Percentiles rank a stretch among this genome's conserved stretches.
phyloP scores from a whole-genome alignment of 2,113 vertebrate genomes.

The Tympanuchus pallidicinctus region DNA sequence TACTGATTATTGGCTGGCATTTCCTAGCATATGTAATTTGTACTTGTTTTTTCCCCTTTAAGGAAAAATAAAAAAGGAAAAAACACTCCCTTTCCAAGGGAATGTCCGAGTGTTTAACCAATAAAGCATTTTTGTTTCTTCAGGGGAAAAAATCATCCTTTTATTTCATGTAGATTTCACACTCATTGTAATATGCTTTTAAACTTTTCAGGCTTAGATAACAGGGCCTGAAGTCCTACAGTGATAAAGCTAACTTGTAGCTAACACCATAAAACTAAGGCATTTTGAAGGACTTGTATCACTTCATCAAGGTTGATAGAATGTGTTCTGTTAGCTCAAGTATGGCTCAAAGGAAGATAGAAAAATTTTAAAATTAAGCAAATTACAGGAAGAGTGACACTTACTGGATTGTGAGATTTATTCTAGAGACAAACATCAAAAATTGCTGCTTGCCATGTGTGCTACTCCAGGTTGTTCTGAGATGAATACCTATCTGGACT shows the following conservation, averaged over 20 bases:
- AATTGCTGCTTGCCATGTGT: not conserved
- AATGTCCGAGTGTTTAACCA: conserved; percentile 18
- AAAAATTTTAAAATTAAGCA: conserved; percentile 23
- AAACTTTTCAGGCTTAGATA: conserved; percentile 33
- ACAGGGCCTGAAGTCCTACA: conserved; percentile 39
- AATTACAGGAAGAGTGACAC: conserved; percentile 18
- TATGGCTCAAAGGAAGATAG: conserved; percentile 13
- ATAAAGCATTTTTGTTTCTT: conserved; percentile 26
- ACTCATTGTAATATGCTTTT: not conserved
- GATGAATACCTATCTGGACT: not conserved
- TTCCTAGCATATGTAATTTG: conserved; percentile 55
- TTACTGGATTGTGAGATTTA: not conserved
- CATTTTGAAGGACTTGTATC: conserved; percentile 2
- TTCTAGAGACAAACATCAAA: conserved; percentile 15
- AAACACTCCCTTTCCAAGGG: not conserved
- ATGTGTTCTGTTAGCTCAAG: not conserved
- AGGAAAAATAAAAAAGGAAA: not conserved
- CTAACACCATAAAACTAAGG: conserved; percentile 13
- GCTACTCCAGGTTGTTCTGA: not conserved
- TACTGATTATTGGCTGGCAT: conserved; percentile 36
- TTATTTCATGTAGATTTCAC: conserved; percentile 42
- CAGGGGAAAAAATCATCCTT: conserved; percentile 10
- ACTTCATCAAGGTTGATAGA: conserved; percentile 26
- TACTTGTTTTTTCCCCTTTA: not conserved
- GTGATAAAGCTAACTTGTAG: conserved; percentile 46